phyloP scores from a whole-genome alignment of 2,113 vertebrate genomes.

The Paralichthys olivaceus region DNA sequence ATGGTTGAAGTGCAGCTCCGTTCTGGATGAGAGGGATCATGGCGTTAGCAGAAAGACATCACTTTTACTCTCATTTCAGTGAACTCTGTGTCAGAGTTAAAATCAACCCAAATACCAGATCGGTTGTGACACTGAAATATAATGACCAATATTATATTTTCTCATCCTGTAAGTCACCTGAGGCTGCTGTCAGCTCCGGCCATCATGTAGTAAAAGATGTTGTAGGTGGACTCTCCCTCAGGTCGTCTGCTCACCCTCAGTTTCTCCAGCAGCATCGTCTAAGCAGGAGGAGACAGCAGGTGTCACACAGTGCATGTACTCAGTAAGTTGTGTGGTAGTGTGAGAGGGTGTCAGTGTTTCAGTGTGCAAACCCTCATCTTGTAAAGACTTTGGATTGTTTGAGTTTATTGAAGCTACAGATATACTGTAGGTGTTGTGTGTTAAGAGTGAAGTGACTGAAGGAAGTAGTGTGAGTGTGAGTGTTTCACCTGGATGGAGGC shows the following conservation, averaged over 20 bases:
- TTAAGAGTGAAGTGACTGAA: neutral
- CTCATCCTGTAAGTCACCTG: slow-evolving; percentile 81
- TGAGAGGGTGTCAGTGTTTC: neutral
- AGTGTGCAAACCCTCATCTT: neutral
- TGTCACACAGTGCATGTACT: neutral
- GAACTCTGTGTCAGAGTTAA: too few species aligned
- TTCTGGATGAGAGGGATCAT: slow-evolving; percentile 78
- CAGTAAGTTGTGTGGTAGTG: too few species aligned
- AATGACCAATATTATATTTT: too few species aligned
- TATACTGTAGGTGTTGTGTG: neutral
- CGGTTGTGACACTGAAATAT: neutral
- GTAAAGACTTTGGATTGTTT: neutral
- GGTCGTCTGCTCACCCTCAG: slow-evolving; percentile 90
- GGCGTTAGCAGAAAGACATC: neutral
- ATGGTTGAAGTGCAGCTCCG: slow-evolving; percentile 96
- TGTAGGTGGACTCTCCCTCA: slow-evolving; percentile 89
- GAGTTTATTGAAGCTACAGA: neutral
- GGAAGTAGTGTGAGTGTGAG: neutral
- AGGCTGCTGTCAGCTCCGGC: slow-evolving; percentile 90
- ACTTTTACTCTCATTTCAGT: neutral
- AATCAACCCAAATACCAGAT: too few species aligned
- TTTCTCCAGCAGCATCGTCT: slow-evolving; percentile 98
- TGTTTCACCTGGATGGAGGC: slow-evolving; percentile 92
- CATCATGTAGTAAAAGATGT: slow-evolving; percentile 95
- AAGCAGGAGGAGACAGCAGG: neutral